Evolutionary conservation across 2,888 invertebrate species (phyloP).

Genomic region (Drosophila subsilvestris): DNA sequence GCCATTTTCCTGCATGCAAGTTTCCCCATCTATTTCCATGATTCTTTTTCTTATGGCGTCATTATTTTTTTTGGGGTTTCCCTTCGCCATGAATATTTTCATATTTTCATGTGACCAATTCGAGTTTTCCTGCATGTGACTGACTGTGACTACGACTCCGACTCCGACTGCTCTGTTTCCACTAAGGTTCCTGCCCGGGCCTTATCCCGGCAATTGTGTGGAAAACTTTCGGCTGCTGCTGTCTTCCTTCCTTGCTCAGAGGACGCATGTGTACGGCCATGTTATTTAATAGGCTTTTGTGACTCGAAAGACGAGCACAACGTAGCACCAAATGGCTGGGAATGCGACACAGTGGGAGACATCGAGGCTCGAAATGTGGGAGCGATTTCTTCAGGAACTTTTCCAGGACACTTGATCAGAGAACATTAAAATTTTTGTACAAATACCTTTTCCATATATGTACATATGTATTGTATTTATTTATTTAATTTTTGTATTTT

Average conservation of each 20-base stretch:
- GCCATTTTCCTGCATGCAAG: slow-evolving; percentile 68
- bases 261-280: slow-evolving; percentile 71
- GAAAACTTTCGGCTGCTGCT: slow-evolving; percentile 56
- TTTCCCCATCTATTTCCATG: slow-evolving; percentile 43
- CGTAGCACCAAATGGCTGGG: slow-evolving; percentile 22
- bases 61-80: slow-evolving; percentile 27
- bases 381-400: background rate
- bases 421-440: too few species aligned
- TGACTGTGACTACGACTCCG: slow-evolving; percentile 44
- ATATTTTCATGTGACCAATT: slow-evolving; percentile 64
- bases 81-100: slow-evolving; percentile 69
- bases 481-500: too few species aligned
- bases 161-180: slow-evolving; percentile 20
- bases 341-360: slow-evolving; percentile 24
- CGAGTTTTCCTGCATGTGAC: slow-evolving; percentile 42
- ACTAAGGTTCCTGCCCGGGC: slow-evolving; percentile 18
- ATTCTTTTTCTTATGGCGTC: slow-evolving; percentile 35
- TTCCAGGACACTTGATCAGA: too few species aligned
- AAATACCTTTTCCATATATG: too few species aligned
- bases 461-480: too few species aligned
- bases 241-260: slow-evolving; percentile 9
- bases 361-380: too few species aligned
- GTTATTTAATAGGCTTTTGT: slow-evolving; percentile 78
- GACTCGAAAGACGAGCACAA: slow-evolving; percentile 44
- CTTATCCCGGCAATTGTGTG: slow-evolving; percentile 72